Evolutionary conservation across 2,113 vertebrate species (phyloP).

Genomic region (Narcine bancroftii): DNA sequence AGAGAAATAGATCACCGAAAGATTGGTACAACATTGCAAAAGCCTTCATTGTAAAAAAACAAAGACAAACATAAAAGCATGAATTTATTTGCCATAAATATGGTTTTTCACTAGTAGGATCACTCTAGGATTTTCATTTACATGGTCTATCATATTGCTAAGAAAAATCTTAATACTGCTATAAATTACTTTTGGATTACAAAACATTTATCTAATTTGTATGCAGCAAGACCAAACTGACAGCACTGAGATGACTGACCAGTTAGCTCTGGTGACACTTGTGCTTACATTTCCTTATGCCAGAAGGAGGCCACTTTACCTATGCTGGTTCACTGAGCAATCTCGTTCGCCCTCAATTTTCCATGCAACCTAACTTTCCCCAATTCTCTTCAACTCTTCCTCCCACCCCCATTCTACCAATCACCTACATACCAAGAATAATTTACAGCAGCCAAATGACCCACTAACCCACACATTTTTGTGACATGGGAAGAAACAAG

Average conservation of each 20-base stretch:
- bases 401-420: too few relatives aligned
- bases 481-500: too few relatives aligned
- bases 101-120: not conserved
- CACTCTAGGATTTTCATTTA: not conserved
- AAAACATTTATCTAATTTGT: not conserved
- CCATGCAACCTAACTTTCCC: too few relatives aligned
- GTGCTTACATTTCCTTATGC: too few relatives aligned
- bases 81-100: not conserved
- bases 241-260: not conserved
- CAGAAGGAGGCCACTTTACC: too few relatives aligned
- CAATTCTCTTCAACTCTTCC: too few relatives aligned
- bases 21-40: not conserved
- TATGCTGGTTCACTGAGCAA: too few relatives aligned
- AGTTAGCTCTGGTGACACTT: not conserved
- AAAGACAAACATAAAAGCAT: not conserved
- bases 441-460: too few relatives aligned
- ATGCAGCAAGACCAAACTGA: not conserved
- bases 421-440: too few relatives aligned
- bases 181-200: conserved; percentile 10
- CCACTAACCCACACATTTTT: too few relatives aligned
- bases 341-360: too few relatives aligned
- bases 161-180: not conserved
- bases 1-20: not conserved
- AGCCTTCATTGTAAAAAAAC: not conserved
- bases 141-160: not conserved